Evolutionary conservation across 2,888 invertebrate genomes (phyloP), one percentile per base, ranked within the genome.

Genomic region (Maniola hyperantus): DNA sequence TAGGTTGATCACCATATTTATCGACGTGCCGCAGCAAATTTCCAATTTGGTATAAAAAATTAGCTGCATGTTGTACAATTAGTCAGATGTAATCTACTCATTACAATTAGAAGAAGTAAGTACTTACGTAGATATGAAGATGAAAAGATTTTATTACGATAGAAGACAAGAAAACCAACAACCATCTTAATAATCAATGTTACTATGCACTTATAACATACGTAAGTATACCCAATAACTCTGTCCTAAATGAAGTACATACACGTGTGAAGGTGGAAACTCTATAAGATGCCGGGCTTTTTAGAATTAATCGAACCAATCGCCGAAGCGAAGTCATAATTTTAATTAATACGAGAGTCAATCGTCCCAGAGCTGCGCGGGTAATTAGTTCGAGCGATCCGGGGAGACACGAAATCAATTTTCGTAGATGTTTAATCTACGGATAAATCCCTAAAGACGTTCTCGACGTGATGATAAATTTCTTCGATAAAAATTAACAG

Each of bases 281-380:
- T 6, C 33, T 6, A 51, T 51, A 26, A 5, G 51, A 10, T 11
- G 4, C 0, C 5, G 6, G 8, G n/a, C 15, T 36, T 46, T n/a
- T 39, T 57, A 26, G 11, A 36, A 79, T 80, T 74, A 77, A 75
- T 75, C 78, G 79, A 82, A 75, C 73, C 79, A 79, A 82, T 82
- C 79, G 75, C 71, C 74, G 70, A 64, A 76, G 76, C 74, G 78
- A 77, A 79, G 79, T 79, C 74, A 81, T 79, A 79, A 80, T 82
- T 83, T 81, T 83, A 87, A 86, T 86, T 80, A 80, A 81, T 75
- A 74, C 71, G 63, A 72, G 72, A 72, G 74, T 75, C 74, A 73
- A 81, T 82, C 78, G 67, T 72, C 66, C 67, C 69, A 61, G 34
- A 13, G 48, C 61, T 73, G 72, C 67, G 71, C 67, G 67, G 71